phyloP scores from a whole-genome alignment of 1,140 invertebrate species.

The Acromyrmex heyeri region DNA sequence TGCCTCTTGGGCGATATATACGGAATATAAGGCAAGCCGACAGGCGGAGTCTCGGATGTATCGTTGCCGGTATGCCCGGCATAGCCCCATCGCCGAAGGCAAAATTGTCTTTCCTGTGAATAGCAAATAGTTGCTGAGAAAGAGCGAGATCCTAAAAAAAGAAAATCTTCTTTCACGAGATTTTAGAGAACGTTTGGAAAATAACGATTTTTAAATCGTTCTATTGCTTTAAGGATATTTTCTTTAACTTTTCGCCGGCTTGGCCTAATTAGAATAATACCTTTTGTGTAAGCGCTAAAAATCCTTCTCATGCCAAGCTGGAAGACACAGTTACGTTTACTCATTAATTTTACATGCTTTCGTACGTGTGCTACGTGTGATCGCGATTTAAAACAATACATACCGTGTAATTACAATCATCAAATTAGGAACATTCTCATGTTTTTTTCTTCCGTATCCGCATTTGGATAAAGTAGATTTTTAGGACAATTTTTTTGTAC shows the following conservation, averaged over 20 bases:
- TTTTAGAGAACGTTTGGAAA: not conserved
- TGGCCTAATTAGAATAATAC: constrained; percentile 8
- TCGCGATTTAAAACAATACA: constrained; percentile 31
- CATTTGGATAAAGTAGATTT: constrained; percentile 37
- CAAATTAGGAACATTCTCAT: constrained; percentile 51
- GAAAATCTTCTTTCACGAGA: constrained; percentile 16
- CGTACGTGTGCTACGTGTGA: not conserved
- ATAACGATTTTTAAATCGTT: not conserved
- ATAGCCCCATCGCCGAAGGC: constrained; percentile 66
- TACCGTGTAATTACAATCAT: constrained; percentile 21
- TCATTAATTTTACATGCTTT: constrained; percentile 30
- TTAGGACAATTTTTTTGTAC: constrained; percentile 6
- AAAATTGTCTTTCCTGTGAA: constrained; percentile 70
- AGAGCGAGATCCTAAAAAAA: constrained; percentile 48
- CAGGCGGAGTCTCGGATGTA: constrained; percentile 72
- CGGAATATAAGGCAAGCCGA: constrained; percentile 71
- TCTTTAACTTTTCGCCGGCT: not conserved
- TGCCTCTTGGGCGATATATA: constrained; percentile 78
- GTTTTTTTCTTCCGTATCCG: not conserved
- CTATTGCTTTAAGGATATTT: not conserved
- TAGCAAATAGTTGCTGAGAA: constrained; percentile 68
- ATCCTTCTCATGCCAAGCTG: not conserved
- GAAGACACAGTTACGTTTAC: not conserved
- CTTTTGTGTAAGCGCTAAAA: not conserved
- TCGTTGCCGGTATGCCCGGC: constrained; percentile 72